phyloP scores from a whole-genome alignment of 2,888 invertebrate genomes.

The Celastrina argiolus region DNA sequence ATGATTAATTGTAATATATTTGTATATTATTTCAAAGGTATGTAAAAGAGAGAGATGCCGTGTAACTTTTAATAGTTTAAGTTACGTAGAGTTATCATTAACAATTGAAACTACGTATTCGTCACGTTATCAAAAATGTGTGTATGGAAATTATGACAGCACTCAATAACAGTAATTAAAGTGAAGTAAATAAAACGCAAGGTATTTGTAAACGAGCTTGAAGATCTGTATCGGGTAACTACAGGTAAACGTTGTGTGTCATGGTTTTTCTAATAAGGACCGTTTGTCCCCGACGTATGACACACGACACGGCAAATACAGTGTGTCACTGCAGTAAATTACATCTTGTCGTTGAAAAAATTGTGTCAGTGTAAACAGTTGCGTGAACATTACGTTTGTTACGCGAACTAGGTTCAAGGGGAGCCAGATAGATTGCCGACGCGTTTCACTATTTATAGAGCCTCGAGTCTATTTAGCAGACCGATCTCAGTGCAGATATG shows the following conservation, averaged over 20 bases:
- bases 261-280: not conserved
- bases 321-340: conserved; percentile 30
- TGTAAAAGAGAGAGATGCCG: no score
- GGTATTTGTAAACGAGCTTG: not conserved
- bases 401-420: conserved; percentile 74
- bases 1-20: no score
- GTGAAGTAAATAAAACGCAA: no score
- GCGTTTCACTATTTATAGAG: conserved; percentile 75
- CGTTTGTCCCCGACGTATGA: not conserved
- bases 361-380: conserved; percentile 72
- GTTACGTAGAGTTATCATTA: no score
- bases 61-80: no score
- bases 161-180: no score
- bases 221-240: not conserved
- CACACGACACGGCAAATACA: not conserved
- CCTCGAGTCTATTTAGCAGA: conserved; percentile 68
- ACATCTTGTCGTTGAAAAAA: conserved; percentile 67
- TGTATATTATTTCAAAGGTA: no score
- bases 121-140: no score
- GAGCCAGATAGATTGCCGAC: conserved; percentile 69
- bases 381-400: conserved; percentile 61
- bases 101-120: no score
- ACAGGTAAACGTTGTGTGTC: not conserved
- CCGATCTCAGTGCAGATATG: conserved; percentile 73
- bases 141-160: no score